Conservation (phyloP, 2,797 vertebrate species). For the Toxotes lorentzi region DNA sequence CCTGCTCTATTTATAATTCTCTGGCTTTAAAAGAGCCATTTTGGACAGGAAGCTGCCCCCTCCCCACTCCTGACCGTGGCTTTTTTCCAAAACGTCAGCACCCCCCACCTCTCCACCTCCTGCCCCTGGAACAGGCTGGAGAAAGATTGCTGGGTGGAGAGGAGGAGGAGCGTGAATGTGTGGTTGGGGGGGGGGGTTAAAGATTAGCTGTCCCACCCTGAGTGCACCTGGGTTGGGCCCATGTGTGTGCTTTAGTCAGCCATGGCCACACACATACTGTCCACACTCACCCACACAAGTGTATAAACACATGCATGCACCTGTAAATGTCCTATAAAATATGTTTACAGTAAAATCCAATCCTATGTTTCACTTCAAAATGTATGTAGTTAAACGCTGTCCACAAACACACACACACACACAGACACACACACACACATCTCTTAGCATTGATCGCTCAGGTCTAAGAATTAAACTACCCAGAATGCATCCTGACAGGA, state of each 20-base stretch:
- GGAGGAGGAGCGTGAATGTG: slow-evolving; percentile 7
- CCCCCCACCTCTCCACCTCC: slow-evolving; percentile 77
- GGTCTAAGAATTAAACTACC: slow-evolving; percentile 72
- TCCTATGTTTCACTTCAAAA: slow-evolving; percentile 24
- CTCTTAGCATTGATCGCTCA: slow-evolving; percentile 56
- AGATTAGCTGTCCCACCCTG: slow-evolving; percentile 76
- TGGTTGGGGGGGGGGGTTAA: slow-evolving; percentile 56
- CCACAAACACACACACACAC: slow-evolving; percentile 16
- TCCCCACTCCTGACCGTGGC: slow-evolving; percentile 69
- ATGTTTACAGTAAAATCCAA: neutral
- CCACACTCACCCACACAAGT: slow-evolving; percentile 22
- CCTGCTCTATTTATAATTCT: slow-evolving; percentile 84
- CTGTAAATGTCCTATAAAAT: slow-evolving; percentile 26
- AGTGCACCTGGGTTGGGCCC: slow-evolving; percentile 71
- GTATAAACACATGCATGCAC: slow-evolving; percentile 23
- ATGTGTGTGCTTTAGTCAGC: slow-evolving; percentile 44
- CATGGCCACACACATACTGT: slow-evolving; percentile 54
- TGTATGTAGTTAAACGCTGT: slow-evolving; percentile 16
- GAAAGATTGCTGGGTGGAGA: slow-evolving; percentile 56
- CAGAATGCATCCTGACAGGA: slow-evolving; percentile 81
- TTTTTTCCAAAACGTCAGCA: slow-evolving; percentile 76
- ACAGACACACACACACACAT: slow-evolving; percentile 23
- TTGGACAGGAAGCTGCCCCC: slow-evolving; percentile 81
- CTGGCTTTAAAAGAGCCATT: slow-evolving; percentile 76
- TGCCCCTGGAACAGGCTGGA: slow-evolving; percentile 74